Evolutionary conservation across 2,113 vertebrate species (phyloP).

Genomic region (Nyctereutes procyonoides): DNA sequence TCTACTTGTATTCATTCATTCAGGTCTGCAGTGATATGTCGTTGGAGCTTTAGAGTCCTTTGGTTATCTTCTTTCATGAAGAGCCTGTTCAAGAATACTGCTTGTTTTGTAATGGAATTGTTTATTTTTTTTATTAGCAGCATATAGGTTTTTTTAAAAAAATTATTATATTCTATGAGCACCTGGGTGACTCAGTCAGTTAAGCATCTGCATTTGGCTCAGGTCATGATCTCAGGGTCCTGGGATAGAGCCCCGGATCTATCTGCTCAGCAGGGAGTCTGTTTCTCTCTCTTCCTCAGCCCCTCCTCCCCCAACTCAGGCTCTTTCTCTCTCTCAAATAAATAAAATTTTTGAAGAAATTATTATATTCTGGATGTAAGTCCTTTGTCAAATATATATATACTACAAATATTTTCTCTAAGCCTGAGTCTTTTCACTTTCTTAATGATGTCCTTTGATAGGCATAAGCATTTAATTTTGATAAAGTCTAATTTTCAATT

Average conservation of each 20-base stretch:
- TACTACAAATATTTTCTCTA: not conserved
- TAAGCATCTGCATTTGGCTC: too few species aligned
- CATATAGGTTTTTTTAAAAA: not conserved
- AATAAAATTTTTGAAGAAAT: too few species aligned
- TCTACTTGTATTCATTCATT: not conserved
- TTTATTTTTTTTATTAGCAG: not conserved
- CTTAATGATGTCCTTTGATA: not conserved
- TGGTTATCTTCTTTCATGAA: not conserved
- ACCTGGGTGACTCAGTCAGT: too few species aligned
- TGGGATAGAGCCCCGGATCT: too few species aligned
- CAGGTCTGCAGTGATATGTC: not conserved
- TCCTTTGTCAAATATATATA: not conserved
- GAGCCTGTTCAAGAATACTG: not conserved
- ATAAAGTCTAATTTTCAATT: not conserved
- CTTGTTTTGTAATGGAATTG: not conserved
- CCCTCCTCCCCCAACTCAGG: too few species aligned
- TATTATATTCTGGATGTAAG: not conserved
- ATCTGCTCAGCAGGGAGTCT: too few species aligned
- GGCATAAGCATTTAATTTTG: not conserved
- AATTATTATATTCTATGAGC: not conserved
- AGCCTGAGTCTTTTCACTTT: not conserved
- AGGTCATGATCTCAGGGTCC: too few species aligned
- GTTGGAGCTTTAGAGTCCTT: not conserved
- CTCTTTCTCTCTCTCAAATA: too few species aligned
- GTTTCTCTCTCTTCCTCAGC: too few species aligned